Base-by-base conservation (phyloP, 2,113 vertebrate genomes). In the Poeciliopsis retropinna region DNA sequence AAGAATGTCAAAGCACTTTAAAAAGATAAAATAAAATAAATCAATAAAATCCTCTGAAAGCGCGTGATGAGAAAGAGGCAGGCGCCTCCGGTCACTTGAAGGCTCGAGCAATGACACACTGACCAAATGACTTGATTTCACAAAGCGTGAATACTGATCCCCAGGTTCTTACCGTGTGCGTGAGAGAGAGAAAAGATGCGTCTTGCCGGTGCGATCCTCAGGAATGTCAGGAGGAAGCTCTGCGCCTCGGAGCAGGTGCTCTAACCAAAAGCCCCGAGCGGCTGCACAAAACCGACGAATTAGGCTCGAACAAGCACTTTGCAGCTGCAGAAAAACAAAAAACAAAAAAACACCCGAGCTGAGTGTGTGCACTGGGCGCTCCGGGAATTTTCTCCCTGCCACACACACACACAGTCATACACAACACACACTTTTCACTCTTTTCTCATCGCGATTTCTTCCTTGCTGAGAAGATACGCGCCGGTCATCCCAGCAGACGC, bases 301-400 rank as follows among this genome's bases (percentile, higher is more conserved):
- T 69, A 37, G 64, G 77, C 67, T 84, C 85, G 91, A 89, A 90
- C 80, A 83, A 76, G 85, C 89, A 92, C 90, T 89, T 90, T 90
- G 85, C 85, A 70, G 80, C 77, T 72, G 82, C 70, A 60, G 64
- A 14, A 30, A 28, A 63, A 57, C 6, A 34, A 34, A 34, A 34
- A 57, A 34, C 9, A 37, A 37, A 37, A 0, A 31, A 31, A 4
- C 30, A 31, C 2, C 71, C 68, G 37, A n/a, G 76, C 27, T 41
- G 82, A 73, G 73, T 80, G 88, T 32, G 72, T 25, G 73, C 74
- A 76, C 78, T 11, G 9, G 29, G 76, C 75, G 60, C 80, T 74
- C 72, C 79, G 13, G 75, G 79, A n/a, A 37, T 37, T 9, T 67
- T 47, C 15, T 15, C 39, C 39, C 39, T 14, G 34, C 34, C 34